Base-by-base conservation (phyloP, 2,888 invertebrate genomes). In the Diaperis boleti region DNA sequence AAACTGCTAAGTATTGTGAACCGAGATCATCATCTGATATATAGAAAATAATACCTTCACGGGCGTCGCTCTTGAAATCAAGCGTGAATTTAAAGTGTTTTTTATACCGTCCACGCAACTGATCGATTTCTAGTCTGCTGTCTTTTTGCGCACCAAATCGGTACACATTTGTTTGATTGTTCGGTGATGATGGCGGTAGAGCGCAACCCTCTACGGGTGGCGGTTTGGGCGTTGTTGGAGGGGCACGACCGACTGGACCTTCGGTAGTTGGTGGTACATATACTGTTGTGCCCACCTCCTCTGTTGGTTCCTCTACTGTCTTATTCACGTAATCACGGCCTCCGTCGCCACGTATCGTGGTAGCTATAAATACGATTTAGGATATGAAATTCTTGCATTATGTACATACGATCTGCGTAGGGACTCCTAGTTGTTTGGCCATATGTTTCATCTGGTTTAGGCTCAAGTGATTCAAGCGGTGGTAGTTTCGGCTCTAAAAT, bases 31-130 rank as follows among this genome's bases (percentile, higher is more conserved):
- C 88, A 57, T 91, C 88, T 0, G 88, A 82, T 0, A 91, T 88
- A 81, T 95, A 97, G 83, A 97, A 92, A 10, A 97, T 85, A 3
- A 96, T 83, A 1, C 96, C 96, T 56, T 92, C 89, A 6, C 87
- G 84, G 62, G 86, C 86, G 59, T 86, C 85, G 0, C 95, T 94
- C 67, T 92, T 91, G 80, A 98, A 88, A 4, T 90, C 86, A 6
- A 97, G 83, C 8, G 90, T 88, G 68, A 96, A 88, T 64, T 92
- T 91, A 78, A 89, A 92, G 29, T 85, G 85, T 62, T 87, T 88
- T 45, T 86, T 85, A 73, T 89, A 86, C 55, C 88, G 85, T 5
- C 82, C 84, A 22, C 82, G 76, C 0, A 83, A 66, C 1, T 84
- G 84, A 14, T 82, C 82, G 76, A 89, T 94, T 77, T 94, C 93